Conservation (phyloP, 2,113 vertebrate genomes). For the Anarrhichthys ocellatus region DNA sequence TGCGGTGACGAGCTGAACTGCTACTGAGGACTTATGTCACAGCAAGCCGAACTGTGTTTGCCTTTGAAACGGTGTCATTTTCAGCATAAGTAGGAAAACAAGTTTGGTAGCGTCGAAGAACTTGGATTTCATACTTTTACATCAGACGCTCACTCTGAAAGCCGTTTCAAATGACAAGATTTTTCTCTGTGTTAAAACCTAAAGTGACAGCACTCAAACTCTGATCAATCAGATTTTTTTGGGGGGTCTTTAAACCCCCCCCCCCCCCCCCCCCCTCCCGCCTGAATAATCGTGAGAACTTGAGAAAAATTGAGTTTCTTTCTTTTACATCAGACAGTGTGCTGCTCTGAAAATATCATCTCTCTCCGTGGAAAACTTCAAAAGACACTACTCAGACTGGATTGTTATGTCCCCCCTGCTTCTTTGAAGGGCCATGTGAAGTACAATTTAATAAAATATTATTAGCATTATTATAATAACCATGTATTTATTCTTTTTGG, state of each 20-base stretch:
- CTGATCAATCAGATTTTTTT: slow-evolving; percentile 37
- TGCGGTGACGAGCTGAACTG: slow-evolving; percentile 24
- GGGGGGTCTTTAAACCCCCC: neutral
- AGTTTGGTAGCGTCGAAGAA: slow-evolving; percentile 23
- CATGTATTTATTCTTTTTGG: neutral
- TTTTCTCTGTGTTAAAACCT: slow-evolving; percentile 36
- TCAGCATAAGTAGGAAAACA: slow-evolving; percentile 45
- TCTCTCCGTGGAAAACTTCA: slow-evolving; percentile 48
- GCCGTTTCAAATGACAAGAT: slow-evolving; percentile 51
- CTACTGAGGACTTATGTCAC: slow-evolving; percentile 22
- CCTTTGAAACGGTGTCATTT: slow-evolving; percentile 42
- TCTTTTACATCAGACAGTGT: slow-evolving; percentile 63
- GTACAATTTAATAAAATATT: neutral
- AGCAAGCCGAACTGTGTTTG: slow-evolving; percentile 12
- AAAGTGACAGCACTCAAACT: slow-evolving; percentile 54
- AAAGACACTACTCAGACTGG: slow-evolving; percentile 37
- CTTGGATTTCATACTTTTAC: slow-evolving; percentile 65
- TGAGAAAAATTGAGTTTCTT: slow-evolving; percentile 48
- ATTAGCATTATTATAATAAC: neutral
- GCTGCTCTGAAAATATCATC: slow-evolving; percentile 44
- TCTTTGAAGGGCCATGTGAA: slow-evolving; percentile 15
- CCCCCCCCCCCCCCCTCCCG: neutral
- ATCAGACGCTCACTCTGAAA: slow-evolving; percentile 51
- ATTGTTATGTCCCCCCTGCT: slow-evolving; percentile 11
- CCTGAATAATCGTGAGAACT: slow-evolving; percentile 42